Conservation (phyloP, 2,888 invertebrate species). For the Volucella inanis region DNA sequence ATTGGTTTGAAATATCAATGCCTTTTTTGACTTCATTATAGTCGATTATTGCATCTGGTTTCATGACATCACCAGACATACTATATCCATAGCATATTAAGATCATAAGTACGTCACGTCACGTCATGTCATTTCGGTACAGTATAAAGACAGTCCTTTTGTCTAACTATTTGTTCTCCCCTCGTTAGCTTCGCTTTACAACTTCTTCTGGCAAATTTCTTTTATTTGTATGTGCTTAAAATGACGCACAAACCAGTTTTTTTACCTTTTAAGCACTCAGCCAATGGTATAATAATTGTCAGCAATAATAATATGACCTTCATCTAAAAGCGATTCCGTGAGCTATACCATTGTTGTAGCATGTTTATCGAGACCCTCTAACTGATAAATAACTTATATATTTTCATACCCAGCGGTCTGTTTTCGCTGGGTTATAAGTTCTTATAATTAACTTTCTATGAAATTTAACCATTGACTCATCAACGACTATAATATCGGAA, state of each 20-base stretch:
- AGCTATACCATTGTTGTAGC: too few species aligned
- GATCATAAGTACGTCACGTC: constrained; percentile 22
- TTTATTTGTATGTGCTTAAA: constrained; percentile 26
- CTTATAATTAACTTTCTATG: not conserved
- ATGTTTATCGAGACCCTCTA: not conserved
- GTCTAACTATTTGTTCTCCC: constrained; percentile 20
- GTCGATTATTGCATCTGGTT: constrained; percentile 19
- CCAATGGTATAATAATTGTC: constrained; percentile 35
- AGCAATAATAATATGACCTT: constrained; percentile 33
- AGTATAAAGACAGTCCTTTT: constrained; percentile 12
- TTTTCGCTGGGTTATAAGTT: not conserved
- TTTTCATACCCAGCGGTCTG: too few species aligned
- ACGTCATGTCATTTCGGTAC: constrained; percentile 32
- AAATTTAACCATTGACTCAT: not conserved
- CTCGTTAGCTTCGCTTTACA: constrained; percentile 8
- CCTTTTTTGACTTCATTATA: constrained; percentile 24
- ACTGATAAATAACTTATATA: too few species aligned
- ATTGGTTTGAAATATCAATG: constrained; percentile 19
- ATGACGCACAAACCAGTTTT: constrained; percentile 31
- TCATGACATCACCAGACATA: not conserved
- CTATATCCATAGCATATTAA: constrained; percentile 9
- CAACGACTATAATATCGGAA: not conserved
- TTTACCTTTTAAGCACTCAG: constrained; percentile 8
- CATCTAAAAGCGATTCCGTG: not conserved
- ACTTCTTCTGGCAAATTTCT: not conserved